Evolutionary conservation across 2,113 vertebrate genomes (phyloP).

Genomic region (Chionomys nivalis): DNA sequence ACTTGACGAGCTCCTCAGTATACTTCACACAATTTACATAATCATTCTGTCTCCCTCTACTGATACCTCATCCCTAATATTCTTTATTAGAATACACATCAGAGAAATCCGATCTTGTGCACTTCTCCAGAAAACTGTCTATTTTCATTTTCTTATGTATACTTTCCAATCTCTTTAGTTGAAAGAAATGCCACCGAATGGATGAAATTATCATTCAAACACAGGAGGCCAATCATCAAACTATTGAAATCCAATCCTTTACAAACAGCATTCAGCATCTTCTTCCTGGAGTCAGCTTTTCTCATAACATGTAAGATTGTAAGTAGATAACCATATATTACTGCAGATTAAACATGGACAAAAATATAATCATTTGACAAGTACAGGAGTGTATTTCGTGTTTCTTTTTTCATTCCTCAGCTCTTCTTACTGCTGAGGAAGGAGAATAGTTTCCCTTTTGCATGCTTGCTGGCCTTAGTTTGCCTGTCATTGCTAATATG

Average conservation of each 20-base stretch:
- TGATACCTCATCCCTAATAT: background rate
- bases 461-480: background rate
- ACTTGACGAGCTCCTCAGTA: background rate
- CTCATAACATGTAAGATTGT: background rate
- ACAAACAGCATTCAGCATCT: background rate
- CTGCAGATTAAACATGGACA: background rate
- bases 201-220: background rate
- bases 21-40: background rate
- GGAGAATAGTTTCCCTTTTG: background rate
- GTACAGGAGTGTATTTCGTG: background rate
- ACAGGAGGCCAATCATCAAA: background rate
- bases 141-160: background rate
- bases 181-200: background rate
- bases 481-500: too few species aligned
- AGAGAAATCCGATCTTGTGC: background rate
- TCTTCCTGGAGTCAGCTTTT: background rate
- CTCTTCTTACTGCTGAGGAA: background rate
- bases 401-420: background rate
- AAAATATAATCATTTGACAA: background rate
- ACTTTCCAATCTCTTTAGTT: background rate
- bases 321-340: background rate
- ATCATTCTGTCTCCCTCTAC: background rate
- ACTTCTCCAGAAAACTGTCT: background rate
- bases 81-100: background rate
- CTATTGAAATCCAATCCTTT: background rate